Evolutionary conservation across 2,113 vertebrate species (phyloP), one percentile per base, ranked within the genome.

Genomic region (Eudyptes chrysolophus): DNA sequence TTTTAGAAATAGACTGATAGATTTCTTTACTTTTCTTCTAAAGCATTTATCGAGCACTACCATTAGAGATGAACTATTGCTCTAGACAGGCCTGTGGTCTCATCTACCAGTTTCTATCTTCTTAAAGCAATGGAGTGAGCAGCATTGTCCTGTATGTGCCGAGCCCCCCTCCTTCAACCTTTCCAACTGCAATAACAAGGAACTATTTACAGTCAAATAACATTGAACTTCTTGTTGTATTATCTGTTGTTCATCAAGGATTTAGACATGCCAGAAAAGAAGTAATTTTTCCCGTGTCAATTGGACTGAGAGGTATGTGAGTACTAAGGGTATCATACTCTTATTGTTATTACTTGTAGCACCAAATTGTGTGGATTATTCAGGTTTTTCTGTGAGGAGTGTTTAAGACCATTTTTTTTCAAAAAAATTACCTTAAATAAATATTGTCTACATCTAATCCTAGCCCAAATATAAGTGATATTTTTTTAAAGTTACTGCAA

Each of bases 151-250:
- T 40, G 0, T 9, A 60, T 26, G 4, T 58, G 38, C 7, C 1
- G 1, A 64, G 30, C 1, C 30, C 5, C 3, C 0, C 2, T 61
- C 15, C 34, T 84, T 71, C 34, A 66, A 8, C 1, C 13, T n/a
- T 70, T 82, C 36, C 75, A 7, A 38, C 5, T 61, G 49, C 36
- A 94, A 72, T 57, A 72, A 44, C 10, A 57, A 74, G 20, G 18
- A 80, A 24, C 7, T 42, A n/a, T 46, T 89, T 72, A 40, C 14
- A 44, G 24, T 51, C 29, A 78, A 77, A 65, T 15, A 30, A 1
- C 14, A 57, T 4, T 70, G 29, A 60, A 16, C 6, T 64, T 87
- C 42, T 92, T 69, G 3, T 72, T 69, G 3, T 72, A 46, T 24
- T 62, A 54, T 70, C 29, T 58, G 18, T 48, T 87, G 19, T 38